phyloP scores from a whole-genome alignment of 2,888 invertebrate species.

The Pyrrhia umbra region DNA sequence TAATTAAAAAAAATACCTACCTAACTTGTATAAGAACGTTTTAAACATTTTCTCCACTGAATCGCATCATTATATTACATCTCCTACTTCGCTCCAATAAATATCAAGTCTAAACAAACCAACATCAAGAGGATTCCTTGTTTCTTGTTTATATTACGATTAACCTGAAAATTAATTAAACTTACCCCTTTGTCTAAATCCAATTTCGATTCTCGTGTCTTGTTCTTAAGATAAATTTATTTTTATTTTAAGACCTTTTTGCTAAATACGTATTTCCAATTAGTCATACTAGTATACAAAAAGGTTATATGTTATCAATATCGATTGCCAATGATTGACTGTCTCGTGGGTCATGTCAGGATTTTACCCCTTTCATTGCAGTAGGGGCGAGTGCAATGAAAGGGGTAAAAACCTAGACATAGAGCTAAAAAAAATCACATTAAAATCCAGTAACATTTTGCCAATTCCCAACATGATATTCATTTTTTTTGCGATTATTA shows the following conservation, averaged over 20 bases:
- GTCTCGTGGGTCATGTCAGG: no score
- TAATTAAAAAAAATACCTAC: no score
- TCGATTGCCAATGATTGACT: no score
- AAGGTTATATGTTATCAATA: constrained; percentile 6
- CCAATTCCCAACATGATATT: no score
- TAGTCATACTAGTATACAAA: constrained; percentile 3
- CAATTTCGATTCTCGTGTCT: constrained; percentile 48
- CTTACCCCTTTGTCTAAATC: constrained; percentile 43
- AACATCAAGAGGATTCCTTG: constrained; percentile 18
- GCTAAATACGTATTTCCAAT: constrained; percentile 28
- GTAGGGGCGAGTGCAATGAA: no score
- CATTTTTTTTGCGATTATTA: no score
- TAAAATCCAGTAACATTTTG: no score
- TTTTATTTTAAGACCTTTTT: constrained; percentile 25
- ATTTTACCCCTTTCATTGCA: no score
- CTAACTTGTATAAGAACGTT: no score
- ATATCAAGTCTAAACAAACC: constrained; percentile 11
- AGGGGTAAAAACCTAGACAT: no score
- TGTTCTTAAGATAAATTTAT: constrained; percentile 39
- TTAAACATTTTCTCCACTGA: no score
- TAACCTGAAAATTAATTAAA: constrained; percentile 54
- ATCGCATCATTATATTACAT: constrained; percentile 1
- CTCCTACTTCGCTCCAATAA: constrained; percentile 1
- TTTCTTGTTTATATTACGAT: constrained; percentile 37
- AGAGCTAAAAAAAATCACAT: no score